These are phyloP conservation scores for Lithobius niger DNA, from an alignment of 1,140 invertebrate species.

Conservation along the genomic window DNA sequence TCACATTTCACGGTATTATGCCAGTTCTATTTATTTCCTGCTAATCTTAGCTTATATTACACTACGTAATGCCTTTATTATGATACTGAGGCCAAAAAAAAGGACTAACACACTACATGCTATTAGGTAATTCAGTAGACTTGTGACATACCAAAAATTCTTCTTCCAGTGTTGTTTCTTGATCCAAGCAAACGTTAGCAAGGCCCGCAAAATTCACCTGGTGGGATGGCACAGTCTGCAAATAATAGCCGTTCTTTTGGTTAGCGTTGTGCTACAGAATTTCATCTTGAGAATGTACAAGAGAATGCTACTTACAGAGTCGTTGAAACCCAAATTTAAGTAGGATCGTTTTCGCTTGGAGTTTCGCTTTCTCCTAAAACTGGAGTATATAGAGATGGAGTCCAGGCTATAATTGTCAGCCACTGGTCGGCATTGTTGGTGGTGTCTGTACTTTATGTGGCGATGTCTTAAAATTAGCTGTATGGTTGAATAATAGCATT, in stretches of 20 bases:
- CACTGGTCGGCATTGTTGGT: slow-evolving; percentile 2
- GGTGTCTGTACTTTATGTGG: no score
- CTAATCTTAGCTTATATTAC: no score
- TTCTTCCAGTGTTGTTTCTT: slow-evolving; percentile 35
- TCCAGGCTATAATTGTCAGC: slow-evolving; percentile 71
- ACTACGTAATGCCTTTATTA: no score
- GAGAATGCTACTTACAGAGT: slow-evolving; percentile 47
- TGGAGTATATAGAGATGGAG: slow-evolving; percentile 69
- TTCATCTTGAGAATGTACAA: background rate
- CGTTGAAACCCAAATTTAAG: slow-evolving; percentile 81
- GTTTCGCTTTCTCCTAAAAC: slow-evolving; percentile 43
- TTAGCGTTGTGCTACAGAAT: background rate
- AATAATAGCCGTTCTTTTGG: slow-evolving; percentile 9
- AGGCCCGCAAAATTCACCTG: slow-evolving; percentile 58
- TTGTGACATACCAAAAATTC: slow-evolving; percentile 27
- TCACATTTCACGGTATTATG: no score
- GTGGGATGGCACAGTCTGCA: slow-evolving; percentile 51
- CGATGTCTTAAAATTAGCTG: no score
- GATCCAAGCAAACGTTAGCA: slow-evolving; percentile 53
- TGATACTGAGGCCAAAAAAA: no score
- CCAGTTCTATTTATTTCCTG: no score
- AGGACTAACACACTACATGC: no score
- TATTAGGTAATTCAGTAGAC: no score
- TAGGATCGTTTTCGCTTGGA: slow-evolving; percentile 70
- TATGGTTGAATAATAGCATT: no score